These are phyloP conservation scores for Chondrilla cf. caribensis DNA, from an alignment of 37 sponge, comb jelly and placozoan species.

Conservation along the genomic window DNA sequence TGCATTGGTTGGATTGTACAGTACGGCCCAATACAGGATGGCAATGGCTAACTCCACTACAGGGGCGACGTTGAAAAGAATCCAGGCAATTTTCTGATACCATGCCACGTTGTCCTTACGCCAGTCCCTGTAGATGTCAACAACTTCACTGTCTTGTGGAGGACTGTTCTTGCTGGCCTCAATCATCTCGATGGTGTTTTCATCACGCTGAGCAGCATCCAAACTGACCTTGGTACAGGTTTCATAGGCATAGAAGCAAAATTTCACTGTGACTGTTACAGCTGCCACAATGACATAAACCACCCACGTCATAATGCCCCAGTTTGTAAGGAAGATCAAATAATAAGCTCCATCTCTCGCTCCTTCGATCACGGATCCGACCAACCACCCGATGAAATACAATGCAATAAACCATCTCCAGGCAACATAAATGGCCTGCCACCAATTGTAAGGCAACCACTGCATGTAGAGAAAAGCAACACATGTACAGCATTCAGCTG, in stretches of 20 bases:
- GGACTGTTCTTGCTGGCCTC: not conserved
- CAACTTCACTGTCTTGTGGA: not conserved
- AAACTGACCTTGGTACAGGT: not conserved
- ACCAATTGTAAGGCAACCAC: slow-evolving; percentile 46
- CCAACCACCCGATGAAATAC: slow-evolving; percentile 42
- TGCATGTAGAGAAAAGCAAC: slow-evolving; percentile 1
- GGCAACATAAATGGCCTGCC: slow-evolving; percentile 30
- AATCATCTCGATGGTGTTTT: not conserved
- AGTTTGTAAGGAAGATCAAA: slow-evolving; percentile 52
- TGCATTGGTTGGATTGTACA: not conserved
- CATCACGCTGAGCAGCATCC: not conserved
- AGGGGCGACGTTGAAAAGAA: slow-evolving; percentile 10
- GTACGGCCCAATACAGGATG: slow-evolving; percentile 29
- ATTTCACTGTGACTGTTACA: slow-evolving; percentile 6
- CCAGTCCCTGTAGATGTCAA: slow-evolving; percentile 13
- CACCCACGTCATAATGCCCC: slow-evolving; percentile 29
- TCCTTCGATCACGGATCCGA: not conserved
- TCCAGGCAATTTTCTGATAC: slow-evolving; percentile 33
- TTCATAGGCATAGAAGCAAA: not conserved
- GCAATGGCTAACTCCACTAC: slow-evolving; percentile 1
- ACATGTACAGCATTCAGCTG: too few species aligned
- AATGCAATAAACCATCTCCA: slow-evolving; percentile 37
- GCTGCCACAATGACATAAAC: slow-evolving; percentile 38
- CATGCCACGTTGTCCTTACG: slow-evolving; percentile 15
- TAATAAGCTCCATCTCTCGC: not conserved